Base-by-base conservation (phyloP, 2,888 invertebrate species). In the Peribatodes rhomboidaria region DNA sequence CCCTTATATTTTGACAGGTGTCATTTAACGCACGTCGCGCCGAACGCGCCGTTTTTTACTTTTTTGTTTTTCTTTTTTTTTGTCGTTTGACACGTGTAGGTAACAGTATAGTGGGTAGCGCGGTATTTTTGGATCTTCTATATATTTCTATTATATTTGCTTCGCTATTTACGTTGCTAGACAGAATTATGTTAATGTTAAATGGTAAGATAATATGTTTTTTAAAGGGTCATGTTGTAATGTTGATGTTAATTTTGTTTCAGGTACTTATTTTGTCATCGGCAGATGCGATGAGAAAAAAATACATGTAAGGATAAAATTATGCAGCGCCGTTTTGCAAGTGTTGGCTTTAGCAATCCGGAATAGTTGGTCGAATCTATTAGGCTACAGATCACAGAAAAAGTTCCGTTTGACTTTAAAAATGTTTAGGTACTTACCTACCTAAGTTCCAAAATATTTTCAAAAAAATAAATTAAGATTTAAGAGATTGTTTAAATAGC, bases 1-100 rank as follows among this genome's bases (percentile, higher is more conserved):
- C 64, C 68, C 66, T 62, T 70, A 60, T 83, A 74, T 86, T 87
- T 81, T 85, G 88, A 87, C 88, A 89, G 82, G 76, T 88, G 88
- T 85, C 87, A 85, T 82, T 83, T 80, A 50, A 53, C 75, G 75
- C 72, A 69, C 70, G 58, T 37, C 61, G 35, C 44, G 52, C 31
- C 54, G 54, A 53, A 54, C 56, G 68, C 73, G 72, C 73, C 68
- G 65, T 77, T 76, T 73, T n/a, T 72, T 73, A 66, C 73, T 70
- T 76, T 27, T 74, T 73, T 72, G 69, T 55, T 31, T 35, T 56
- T 65, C 56, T 73, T 64, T 64, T 73, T 64, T 64, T 73, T 78
- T 76, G 74, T 70, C 53, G 44, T 59, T 74, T 61, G 54, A 65
- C 67, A 66, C 65, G 68, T 67, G 52, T 52, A 56, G 64, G 47